Base-by-base conservation (phyloP, 1,140 invertebrate genomes). In the Penaeus indicus region DNA sequence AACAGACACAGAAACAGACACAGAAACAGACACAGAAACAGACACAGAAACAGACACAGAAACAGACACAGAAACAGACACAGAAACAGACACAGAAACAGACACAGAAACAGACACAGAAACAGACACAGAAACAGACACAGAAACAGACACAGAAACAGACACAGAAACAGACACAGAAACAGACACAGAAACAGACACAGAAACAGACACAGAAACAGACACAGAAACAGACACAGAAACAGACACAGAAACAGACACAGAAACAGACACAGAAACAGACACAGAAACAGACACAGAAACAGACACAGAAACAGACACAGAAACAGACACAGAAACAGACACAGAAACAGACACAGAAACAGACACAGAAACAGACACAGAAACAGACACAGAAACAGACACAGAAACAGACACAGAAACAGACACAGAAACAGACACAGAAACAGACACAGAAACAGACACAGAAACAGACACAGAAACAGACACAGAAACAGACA, bases 361-460 rank as follows among this genome's bases (percentile, higher is more conserved):
- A n/a, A 75, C 25, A 75, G 69, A 72, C 21, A 75, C 25, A 75
- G 69, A n/a, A 75, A n/a, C 21, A 72, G 69, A 72, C 21, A 72
- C 21, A 75, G 69, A n/a, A 2, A 75, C 21, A 75, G 69, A 75
- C 21, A 72, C 21, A 72, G n/a, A 75, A 25, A 75, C 21, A 75
- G 72, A n/a, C n/a, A 75, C 21, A 75, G 27, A 75, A 10, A 32
- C 1, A n/a, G 10, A 75, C 8, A 75, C 0, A 16, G 16, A 47
- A 10, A 47, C 4, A 47, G 42, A 47, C 4, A 47, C 4, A 10
- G 10, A 47, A 4, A 16, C 1, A 16, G 1, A 16, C 1, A 16
- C 10, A 54, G 54, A 75, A n/a, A 75, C 21, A 75, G n/a, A 75
- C 5, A 75, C 5, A 75, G 69, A 75, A n/a, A 75, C 25, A 75